Percentiles rank a stretch among this genome's conserved stretches.
phyloP scores from a whole-genome alignment of 2,888 invertebrate species.

The Drosophila cracens region DNA sequence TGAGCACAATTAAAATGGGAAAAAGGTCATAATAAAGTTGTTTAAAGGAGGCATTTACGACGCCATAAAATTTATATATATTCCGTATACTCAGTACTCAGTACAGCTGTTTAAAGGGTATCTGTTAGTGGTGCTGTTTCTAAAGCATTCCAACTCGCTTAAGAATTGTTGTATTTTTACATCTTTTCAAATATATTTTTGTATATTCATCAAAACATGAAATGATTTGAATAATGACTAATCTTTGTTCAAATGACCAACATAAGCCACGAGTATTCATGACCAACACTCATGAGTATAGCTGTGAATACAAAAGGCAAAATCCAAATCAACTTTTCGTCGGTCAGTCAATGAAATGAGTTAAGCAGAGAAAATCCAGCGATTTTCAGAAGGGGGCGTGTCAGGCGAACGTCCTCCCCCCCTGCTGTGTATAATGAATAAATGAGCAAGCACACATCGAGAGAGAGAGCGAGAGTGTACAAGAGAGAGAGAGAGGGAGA shows the following conservation, averaged over 20 bases:
- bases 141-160: not conserved
- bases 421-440: conserved; percentile 64
- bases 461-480: not conserved
- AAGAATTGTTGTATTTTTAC: not conserved
- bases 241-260: not conserved
- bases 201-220: not conserved
- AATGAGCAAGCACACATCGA: conserved; percentile 56
- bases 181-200: not conserved
- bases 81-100: not conserved
- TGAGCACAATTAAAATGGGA: not conserved
- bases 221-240: not conserved
- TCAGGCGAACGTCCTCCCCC: not conserved
- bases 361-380: conserved; percentile 7
- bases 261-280: conserved; percentile 8
- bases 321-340: conserved; percentile 38
- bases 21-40: not conserved
- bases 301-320: conserved; percentile 2
- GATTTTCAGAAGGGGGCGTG: conserved; percentile 2
- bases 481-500: not conserved
- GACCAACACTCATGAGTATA: conserved; percentile 11
- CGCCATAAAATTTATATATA: not conserved
- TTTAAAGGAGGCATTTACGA: not conserved
- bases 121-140: not conserved
- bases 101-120: not conserved
- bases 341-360: conserved; percentile 39